Evolutionary conservation across 2,888 invertebrate genomes (phyloP), one percentile per base, ranked within the genome.

Genomic region (Hetaerina titia): DNA sequence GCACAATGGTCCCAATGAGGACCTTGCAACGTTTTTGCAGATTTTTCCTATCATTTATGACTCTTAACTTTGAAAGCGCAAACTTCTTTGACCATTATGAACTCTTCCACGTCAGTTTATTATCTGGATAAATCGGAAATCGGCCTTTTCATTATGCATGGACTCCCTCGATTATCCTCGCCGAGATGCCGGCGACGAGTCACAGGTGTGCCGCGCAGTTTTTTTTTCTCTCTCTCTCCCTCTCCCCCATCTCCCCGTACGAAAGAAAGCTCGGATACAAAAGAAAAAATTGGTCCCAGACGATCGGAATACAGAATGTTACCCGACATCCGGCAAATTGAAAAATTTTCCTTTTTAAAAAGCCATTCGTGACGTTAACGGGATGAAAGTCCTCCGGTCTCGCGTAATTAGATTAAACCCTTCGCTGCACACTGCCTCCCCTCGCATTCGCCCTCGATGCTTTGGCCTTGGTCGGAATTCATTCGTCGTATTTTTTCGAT

Each of bases 51-150:
- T 81, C 81, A 25, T 31, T 81, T 69, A n/a, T 69, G 19, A 8
- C n/a, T 22, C 69, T 69, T 81, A 81, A 81, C 81, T 81, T 19
- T 31, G 31, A 81, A 31, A 22, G 13, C 81, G 81, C 81, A 31
- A 31, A 13, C 81, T 22, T n/a, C 69, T n/a, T 22, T 69, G 69
- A 69, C 81, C 81, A 81, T 81, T 81, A 81, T 81, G 81, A 81
- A 81, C 81, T 81, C 81, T 81, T 81, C 31, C 31, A 31, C 81
- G 81, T 81, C 81, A 81, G 81, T 81, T 81, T 81, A 81, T 81
- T 81, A 81, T 81, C 81, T 25, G 81, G 81, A 81, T 81, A 81
- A 81, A 81, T 81, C 81, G 81, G 81, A 31, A 81, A 81, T 81
- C 25, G 81, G 81, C 81, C 31, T 31, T 81, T 81, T 81, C 81